Evolutionary conservation across 2,797 vertebrate genomes (phyloP).

Genomic region (Rallus crepitans): DNA sequence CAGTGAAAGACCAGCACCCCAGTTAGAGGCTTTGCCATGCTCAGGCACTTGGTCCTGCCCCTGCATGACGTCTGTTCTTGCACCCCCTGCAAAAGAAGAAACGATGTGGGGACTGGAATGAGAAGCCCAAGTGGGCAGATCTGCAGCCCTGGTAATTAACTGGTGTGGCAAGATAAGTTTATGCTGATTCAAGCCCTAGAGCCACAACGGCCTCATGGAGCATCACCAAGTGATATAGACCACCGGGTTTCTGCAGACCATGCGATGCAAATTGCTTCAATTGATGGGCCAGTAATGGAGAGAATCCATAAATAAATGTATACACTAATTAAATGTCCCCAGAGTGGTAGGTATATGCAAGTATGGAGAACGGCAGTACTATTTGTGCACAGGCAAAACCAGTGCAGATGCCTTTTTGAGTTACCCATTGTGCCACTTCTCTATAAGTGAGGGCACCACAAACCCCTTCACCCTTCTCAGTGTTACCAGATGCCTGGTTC

Average conservation of each 20-base stretch:
- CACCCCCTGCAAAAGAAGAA: background rate
- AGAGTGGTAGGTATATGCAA: background rate
- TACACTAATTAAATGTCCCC: background rate
- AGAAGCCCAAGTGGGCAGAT: background rate
- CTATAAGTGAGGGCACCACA: background rate
- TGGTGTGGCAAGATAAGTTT: background rate
- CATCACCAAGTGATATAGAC: background rate
- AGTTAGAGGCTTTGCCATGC: background rate
- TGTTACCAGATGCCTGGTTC: background rate
- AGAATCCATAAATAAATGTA: background rate
- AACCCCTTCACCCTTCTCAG: background rate
- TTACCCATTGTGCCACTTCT: background rate
- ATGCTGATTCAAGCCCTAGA: background rate
- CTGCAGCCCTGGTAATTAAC: background rate
- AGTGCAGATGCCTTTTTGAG: background rate
- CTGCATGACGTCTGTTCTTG: background rate
- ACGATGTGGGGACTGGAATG: background rate
- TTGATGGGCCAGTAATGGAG: background rate
- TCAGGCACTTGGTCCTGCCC: background rate
- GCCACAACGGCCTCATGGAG: background rate
- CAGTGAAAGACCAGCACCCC: background rate
- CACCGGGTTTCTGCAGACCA: background rate
- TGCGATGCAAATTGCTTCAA: background rate
- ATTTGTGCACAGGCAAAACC: background rate
- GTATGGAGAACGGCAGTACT: background rate